Evolutionary conservation across 2,888 invertebrate genomes (phyloP).

Genomic region (Ochlodes sylvanus): DNA sequence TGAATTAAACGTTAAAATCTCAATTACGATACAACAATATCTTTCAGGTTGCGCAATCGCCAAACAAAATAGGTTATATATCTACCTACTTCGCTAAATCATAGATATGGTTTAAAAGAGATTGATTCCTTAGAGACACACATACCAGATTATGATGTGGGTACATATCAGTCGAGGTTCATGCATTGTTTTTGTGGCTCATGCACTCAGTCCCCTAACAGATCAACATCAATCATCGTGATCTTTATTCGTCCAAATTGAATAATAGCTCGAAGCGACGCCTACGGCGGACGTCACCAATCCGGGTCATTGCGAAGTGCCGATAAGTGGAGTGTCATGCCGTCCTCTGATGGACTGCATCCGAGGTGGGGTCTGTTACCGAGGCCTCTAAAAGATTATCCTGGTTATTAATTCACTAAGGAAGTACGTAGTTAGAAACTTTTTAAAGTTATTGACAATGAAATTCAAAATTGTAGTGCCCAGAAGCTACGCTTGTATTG

Average conservation of each 20-base stretch:
- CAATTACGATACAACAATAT: too few relatives aligned
- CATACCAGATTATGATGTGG: background rate
- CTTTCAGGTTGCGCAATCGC: too few relatives aligned
- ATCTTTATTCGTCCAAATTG: slow-evolving; percentile 24
- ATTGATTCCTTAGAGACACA: too few relatives aligned
- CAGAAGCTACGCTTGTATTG: too few relatives aligned
- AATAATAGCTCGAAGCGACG: slow-evolving; percentile 30
- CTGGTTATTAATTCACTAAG: background rate
- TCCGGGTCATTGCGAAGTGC: slow-evolving; percentile 62
- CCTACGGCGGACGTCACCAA: slow-evolving; percentile 73
- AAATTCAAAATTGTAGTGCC: too few relatives aligned
- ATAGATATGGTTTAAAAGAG: too few relatives aligned
- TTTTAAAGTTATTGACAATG: background rate
- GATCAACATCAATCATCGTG: slow-evolving; percentile 8
- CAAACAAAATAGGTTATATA: too few relatives aligned
- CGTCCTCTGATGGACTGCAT: slow-evolving; percentile 34
- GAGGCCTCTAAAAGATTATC: slow-evolving; percentile 3
- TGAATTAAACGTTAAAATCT: too few relatives aligned
- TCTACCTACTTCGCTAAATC: too few relatives aligned
- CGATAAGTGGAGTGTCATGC: slow-evolving; percentile 67
- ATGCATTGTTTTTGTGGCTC: background rate
- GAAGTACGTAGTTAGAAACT: background rate
- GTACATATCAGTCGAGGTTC: background rate
- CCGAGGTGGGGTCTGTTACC: slow-evolving; percentile 27
- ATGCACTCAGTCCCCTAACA: slow-evolving; percentile 6